Base-by-base conservation (phyloP, 2,797 vertebrate species). In the Hydrocynus forskahlii region DNA sequence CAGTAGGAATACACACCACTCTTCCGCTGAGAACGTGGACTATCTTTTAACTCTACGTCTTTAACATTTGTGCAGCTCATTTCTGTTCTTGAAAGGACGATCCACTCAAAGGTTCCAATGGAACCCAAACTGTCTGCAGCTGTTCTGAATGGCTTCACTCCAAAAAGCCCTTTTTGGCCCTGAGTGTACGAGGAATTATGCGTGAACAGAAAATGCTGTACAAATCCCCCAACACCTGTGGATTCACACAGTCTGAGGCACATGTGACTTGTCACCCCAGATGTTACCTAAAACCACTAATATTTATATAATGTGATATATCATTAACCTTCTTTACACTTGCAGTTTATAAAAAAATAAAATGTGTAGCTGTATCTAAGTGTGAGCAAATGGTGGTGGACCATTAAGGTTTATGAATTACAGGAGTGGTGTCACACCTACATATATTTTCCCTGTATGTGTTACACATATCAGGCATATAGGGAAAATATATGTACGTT, bases 341-440 rank as follows among this genome's bases (percentile, higher is more conserved):
- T 7, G n/a, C 54, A 59, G 19, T 19, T n/a, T 73, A 17, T 57
- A 14, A 12, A 16, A 8, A 21, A 54, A 55, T 54, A 21, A 40
- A 73, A 17, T 17, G 57, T 14, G 25, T 17, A 54, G 17, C 54
- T 74, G 14, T 9, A 50, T 19, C 25, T 55, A 8, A 29, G 25
- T 71, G 23, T 72, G 70, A 59, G 13, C 45, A 38, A 75, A 50
- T 38, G 43, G 13, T 66, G 52, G 57, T n/a, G 64, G 23, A 57
- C n/a, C 40, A 75, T 67, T 73, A 57, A 35, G 16, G 38, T 64
- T 72, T 79, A 64, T 79, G 60, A 12, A 48, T 48, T 48, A 8
- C 5, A 48, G 45, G 45, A 48, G 45, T 48, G 45, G 45, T 48
- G 45, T 48, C 45, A 48, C 45, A 48, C 43, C 43, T 7, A 45